Evolutionary conservation across 2,888 invertebrate genomes (phyloP).

Genomic region (Saturnia pavonia): DNA sequence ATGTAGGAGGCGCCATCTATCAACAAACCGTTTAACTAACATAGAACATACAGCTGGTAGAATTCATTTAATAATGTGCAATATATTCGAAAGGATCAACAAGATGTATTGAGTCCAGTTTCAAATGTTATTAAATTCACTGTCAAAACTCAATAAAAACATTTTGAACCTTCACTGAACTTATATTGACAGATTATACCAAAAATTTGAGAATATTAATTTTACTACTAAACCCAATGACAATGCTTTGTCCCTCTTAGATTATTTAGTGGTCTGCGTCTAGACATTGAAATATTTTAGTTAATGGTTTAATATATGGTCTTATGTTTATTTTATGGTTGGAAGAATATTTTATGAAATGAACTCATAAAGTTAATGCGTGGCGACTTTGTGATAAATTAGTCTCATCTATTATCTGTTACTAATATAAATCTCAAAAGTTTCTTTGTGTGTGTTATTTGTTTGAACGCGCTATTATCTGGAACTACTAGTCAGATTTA

Average conservation of each 20-base stretch:
- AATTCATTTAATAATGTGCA: neutral
- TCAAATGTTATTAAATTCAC: neutral
- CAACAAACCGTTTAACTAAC: too few relatives aligned
- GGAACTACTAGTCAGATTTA: too few relatives aligned
- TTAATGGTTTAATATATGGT: slow-evolving; percentile 38
- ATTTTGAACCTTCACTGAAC: neutral
- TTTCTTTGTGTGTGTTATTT: neutral
- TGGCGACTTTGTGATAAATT: neutral
- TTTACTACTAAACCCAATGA: slow-evolving; percentile 23
- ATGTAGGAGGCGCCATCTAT: too few relatives aligned
- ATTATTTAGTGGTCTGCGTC: slow-evolving; percentile 39
- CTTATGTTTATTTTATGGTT: slow-evolving; percentile 42
- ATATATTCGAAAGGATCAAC: too few relatives aligned
- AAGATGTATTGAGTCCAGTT: neutral
- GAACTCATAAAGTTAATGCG: slow-evolving; percentile 10
- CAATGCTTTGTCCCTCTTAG: slow-evolving; percentile 34
- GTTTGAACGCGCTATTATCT: too few relatives aligned
- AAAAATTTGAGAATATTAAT: slow-evolving; percentile 12
- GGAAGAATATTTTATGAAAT: neutral
- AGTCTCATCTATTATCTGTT: neutral
- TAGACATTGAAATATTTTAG: slow-evolving; percentile 33
- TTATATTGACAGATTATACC: neutral
- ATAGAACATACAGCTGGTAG: too few relatives aligned
- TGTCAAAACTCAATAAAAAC: neutral
- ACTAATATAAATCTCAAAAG: neutral